Evolutionary conservation across 2,888 invertebrate genomes (phyloP), one percentile per base, ranked within the genome.

Genomic region (Pomacea canaliculata): DNA sequence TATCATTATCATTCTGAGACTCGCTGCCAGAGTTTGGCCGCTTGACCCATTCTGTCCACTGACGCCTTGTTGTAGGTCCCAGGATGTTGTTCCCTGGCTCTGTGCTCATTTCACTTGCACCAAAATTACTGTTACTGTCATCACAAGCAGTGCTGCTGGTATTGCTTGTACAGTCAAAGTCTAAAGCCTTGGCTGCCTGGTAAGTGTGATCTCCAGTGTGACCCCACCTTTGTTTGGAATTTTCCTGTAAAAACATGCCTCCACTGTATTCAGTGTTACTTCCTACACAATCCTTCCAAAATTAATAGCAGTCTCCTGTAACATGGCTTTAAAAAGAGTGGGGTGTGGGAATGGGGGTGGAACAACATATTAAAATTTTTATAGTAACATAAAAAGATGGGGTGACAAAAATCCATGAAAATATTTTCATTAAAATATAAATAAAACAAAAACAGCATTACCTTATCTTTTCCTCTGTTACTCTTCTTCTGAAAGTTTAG

Each of bases 61-160:
- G 94, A 82, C 94, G 92, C 37, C 95, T 92, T 12, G 95, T 95
- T 48, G 95, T 95, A 7, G 94, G 94, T 16, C 94, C 94, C 84
- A 92, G 93, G 80, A 92, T 79, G 81, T 92, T 69, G 49, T 27
- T 51, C 37, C 62, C 69, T 16, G 56, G 59, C 27, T 62, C 69
- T 71, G 91, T 91, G 80, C 91, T 91, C n/a, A 78, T 77, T 37
- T 79, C 80, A 37, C 79, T 78, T 51, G 76, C 74, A 65, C 51
- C 65, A 69, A 62, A 62, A 19, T 74, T 67, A 12, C 76, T 71
- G 60, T 62, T 77, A 62, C 77, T 81, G 66, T 78, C 82, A 70
- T 80, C 78, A 60, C 79, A 80, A 67, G 79, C 80, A 62, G 82
- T 81, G 66, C 82, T 84, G 79, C 86, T 87, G 37, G 85, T 82